Evolutionary conservation across 2,113 vertebrate genomes (phyloP).

Genomic region (Eptesicus fuscus): DNA sequence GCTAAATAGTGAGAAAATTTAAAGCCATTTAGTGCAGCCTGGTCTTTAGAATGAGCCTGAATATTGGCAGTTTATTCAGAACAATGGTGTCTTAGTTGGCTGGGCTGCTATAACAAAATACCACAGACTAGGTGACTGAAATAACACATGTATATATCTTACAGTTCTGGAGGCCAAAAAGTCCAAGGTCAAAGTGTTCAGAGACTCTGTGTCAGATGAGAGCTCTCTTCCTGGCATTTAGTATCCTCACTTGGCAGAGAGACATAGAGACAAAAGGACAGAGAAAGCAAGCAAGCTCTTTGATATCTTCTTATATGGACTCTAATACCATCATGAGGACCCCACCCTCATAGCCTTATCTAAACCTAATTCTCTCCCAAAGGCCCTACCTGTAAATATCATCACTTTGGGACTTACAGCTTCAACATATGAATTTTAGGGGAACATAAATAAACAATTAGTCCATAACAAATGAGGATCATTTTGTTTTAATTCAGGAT

Average conservation of each 20-base stretch:
- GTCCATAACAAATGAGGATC: not conserved
- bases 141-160: not conserved
- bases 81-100: not conserved
- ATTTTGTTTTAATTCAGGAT: not conserved
- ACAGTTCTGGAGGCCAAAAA: not conserved
- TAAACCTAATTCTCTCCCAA: not conserved
- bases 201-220: not conserved
- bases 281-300: not conserved
- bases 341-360: not conserved
- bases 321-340: not conserved
- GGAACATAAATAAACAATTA: not conserved
- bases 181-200: not conserved
- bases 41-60: not conserved
- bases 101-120: not conserved
- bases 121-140: not conserved
- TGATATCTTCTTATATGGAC: not conserved
- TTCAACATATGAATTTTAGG: not conserved
- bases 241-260: not conserved
- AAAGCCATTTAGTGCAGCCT: not conserved
- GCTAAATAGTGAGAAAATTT: not conserved
- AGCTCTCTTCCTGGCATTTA: not conserved
- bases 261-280: not conserved
- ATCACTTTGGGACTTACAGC: not conserved
- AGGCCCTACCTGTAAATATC: not conserved
- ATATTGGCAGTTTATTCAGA: not conserved